A percentile compares a stretch with the other conserved stretches of the same genome.
Conservation (phyloP, 2,113 vertebrate genomes). For the Neofelis nebulosa region DNA sequence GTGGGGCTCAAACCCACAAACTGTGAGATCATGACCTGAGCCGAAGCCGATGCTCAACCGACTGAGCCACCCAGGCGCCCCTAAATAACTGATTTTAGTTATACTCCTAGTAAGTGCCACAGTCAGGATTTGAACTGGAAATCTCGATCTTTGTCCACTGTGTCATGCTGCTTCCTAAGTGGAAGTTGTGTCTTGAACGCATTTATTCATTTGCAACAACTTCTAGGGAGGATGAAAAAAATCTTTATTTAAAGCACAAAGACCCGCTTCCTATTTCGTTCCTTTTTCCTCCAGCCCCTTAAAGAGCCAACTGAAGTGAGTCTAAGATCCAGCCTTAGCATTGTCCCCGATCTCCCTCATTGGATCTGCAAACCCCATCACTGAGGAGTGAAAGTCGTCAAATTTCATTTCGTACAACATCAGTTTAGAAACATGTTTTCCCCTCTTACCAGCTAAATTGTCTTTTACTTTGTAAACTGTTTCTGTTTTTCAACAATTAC, state of each 20-base stretch:
- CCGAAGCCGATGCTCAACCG: too few species aligned
- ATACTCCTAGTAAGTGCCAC: neutral
- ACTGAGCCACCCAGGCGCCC: too few species aligned
- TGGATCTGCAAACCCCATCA: neutral
- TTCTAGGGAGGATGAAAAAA: neutral
- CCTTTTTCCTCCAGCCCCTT: neutral
- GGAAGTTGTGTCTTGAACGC: neutral
- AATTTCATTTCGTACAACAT: conserved; percentile 70
- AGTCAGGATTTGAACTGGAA: neutral
- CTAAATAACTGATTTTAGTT: neutral
- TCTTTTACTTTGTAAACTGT: conserved; percentile 73
- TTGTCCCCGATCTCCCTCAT: neutral
- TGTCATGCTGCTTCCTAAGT: neutral
- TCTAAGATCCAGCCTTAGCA: neutral
- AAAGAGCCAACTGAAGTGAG: neutral
- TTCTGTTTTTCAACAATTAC: conserved; percentile 76
- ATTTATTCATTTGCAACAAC: neutral
- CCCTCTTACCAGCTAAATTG: conserved; percentile 64
- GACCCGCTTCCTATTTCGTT: neutral
- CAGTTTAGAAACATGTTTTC: conserved; percentile 61
- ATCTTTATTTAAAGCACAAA: neutral
- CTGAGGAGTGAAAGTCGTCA: conserved; percentile 50
- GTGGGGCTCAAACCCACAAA: too few species aligned
- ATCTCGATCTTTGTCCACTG: fast-evolving
- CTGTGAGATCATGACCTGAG: too few species aligned